A percentile compares a stretch with the other conserved stretches of the same genome.
phyloP scores from a whole-genome alignment of 1,140 invertebrate species.

The Nylanderia fulva region DNA sequence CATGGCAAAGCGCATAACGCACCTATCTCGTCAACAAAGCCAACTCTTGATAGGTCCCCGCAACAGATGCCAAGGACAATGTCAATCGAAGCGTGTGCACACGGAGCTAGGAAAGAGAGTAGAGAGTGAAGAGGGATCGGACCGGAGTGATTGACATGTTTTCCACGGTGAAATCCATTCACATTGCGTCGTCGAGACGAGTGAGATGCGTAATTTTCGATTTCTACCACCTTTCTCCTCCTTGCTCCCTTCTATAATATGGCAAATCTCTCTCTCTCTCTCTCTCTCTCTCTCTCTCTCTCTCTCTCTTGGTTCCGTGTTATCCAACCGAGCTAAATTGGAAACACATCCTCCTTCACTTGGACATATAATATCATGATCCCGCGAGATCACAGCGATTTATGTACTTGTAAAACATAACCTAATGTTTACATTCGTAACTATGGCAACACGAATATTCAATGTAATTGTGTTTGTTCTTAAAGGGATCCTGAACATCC shows the following conservation, averaged over 20 bases:
- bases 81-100: conserved; percentile 79
- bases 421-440: too few relatives aligned
- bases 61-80: conserved; percentile 80
- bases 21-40: conserved; percentile 77
- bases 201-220: conserved; percentile 25
- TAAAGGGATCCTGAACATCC: too few relatives aligned
- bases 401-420: too few relatives aligned
- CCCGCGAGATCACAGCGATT: conserved; percentile 53
- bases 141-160: conserved; percentile 83
- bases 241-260: too few relatives aligned
- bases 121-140: conserved; percentile 58
- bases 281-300: too few relatives aligned
- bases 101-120: conserved; percentile 33
- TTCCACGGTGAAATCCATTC: conserved; percentile 79
- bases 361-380: conserved; percentile 62
- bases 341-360: conserved; percentile 20
- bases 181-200: conserved; percentile 24
- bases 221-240: too few relatives aligned
- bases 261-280: too few relatives aligned
- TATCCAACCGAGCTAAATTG: conserved; percentile 66
- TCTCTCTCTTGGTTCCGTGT: too few relatives aligned
- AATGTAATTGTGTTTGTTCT: too few relatives aligned
- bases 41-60: conserved; percentile 66
- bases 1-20: conserved; percentile 45
- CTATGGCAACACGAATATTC: too few relatives aligned